These are phyloP conservation scores for Epirrhoe alternata DNA, from an alignment of 2,888 invertebrate genomes.

Conservation along the genomic window DNA sequence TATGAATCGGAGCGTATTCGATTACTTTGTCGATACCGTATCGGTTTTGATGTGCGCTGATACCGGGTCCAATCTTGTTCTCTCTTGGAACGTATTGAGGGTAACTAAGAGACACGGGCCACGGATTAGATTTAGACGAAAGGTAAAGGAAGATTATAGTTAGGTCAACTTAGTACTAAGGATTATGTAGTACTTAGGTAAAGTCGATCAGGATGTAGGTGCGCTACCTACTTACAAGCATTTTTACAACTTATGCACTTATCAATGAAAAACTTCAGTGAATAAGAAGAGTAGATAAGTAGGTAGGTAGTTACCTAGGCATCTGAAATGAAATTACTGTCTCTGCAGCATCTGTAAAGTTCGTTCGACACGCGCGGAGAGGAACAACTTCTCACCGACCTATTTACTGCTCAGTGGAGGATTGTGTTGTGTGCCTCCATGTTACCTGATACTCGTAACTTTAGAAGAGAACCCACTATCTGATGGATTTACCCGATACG, in stretches of 20 bases:
- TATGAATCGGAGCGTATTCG: conserved; percentile 69
- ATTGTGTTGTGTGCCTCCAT: conserved; percentile 41
- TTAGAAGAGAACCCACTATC: conserved; percentile 45
- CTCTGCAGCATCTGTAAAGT: conserved; percentile 53
- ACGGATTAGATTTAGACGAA: background rate
- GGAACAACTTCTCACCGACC: conserved; percentile 60
- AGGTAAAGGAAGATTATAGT: background rate
- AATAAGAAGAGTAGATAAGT: background rate
- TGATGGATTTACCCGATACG: conserved; percentile 54
- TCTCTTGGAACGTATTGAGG: conserved; percentile 1
- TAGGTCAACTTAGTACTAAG: no score
- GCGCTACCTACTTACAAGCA: no score
- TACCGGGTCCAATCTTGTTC: conserved; percentile 30
- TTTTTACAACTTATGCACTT: no score
- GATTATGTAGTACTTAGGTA: background rate
- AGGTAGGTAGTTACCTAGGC: background rate
- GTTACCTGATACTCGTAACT: conserved; percentile 51
- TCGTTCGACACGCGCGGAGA: conserved; percentile 51
- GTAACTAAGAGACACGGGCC: background rate
- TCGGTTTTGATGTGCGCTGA: conserved; percentile 55
- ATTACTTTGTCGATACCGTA: conserved; percentile 47
- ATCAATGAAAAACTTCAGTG: no score
- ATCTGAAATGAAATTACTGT: conserved; percentile 43
- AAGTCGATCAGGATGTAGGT: no score
- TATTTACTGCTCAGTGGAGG: conserved; percentile 57